Base-by-base conservation (phyloP, 2,888 invertebrate species). In the Autographa gamma region DNA sequence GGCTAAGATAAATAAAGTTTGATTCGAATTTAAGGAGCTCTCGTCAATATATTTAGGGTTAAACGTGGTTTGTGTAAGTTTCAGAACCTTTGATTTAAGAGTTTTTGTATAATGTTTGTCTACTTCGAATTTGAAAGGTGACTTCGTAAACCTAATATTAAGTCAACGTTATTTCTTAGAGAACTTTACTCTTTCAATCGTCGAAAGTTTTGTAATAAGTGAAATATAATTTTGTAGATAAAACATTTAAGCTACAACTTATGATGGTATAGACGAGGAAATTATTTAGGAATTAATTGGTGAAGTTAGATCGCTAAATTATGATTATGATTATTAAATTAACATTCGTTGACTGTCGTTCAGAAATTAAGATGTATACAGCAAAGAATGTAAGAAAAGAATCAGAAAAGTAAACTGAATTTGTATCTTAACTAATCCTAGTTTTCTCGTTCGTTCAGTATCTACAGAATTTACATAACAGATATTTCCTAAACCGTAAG, bases 1-100 rank as follows among this genome's bases (percentile, higher is more conserved):
- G 43, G 25, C 60, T 62, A 73, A 76, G 76, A 74, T 74, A 80
- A 75, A 81, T 61, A 73, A 79, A 78, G 66, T 76, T 71, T 64
- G 48, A 60, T 60, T 63, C 61, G 59, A 72, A 56, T 74, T 74
- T 69, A 38, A 60, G 66, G 69, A 61, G 25, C 68, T 63, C 68
- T 58, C 58, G 64, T 43, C 31, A 31, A 60, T 66, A 66, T 74
- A 73, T 80, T 73, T 43, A 74, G 58, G 60, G 60, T 69, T 52
- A 25, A 19, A 41, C 63, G 56, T 32, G 58, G 18, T 18, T 64
- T 64, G 41, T 41, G 18, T 73, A 60, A 61, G 18, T 74, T 76
- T 63, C 25, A 71, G 52, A 31, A 64, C 31, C n/a, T 43, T 19
- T 54, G 59, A 68, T 19, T 71, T 66, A 11, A 38, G 34, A 18